phyloP scores from a whole-genome alignment of 2,797 vertebrate genomes.

The Poeciliopsis paucimaculata region DNA sequence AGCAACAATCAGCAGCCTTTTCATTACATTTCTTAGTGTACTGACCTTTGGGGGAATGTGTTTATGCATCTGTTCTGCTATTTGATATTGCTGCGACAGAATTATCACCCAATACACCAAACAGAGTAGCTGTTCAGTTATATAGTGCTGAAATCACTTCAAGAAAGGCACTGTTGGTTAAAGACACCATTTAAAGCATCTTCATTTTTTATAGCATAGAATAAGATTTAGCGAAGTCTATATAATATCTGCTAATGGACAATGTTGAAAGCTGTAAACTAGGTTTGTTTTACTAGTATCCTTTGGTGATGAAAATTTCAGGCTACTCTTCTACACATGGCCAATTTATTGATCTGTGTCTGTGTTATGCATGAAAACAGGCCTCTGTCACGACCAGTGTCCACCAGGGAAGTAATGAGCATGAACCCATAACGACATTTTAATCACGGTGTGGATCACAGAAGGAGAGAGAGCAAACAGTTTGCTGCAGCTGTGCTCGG shows the following conservation, averaged over 20 bases:
- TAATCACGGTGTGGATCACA: slow-evolving; percentile 33
- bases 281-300: background rate
- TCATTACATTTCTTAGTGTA: slow-evolving; percentile 39
- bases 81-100: slow-evolving; percentile 28
- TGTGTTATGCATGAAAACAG: slow-evolving; percentile 45
- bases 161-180: slow-evolving; percentile 9
- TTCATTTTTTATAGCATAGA: background rate
- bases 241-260: background rate
- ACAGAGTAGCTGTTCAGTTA: slow-evolving; percentile 42
- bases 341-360: slow-evolving; percentile 61
- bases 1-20: slow-evolving; percentile 48
- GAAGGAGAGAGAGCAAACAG: slow-evolving; percentile 14
- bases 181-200: background rate
- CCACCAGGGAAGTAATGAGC: slow-evolving; percentile 57
- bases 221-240: background rate
- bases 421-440: slow-evolving; percentile 48
- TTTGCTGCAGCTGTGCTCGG: slow-evolving; percentile 15
- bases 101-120: slow-evolving; percentile 31
- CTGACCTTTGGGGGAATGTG: slow-evolving; percentile 50
- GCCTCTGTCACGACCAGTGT: slow-evolving; percentile 38
- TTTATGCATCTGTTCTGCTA: slow-evolving; percentile 45
- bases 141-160: slow-evolving; percentile 52
- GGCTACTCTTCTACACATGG: slow-evolving; percentile 38
- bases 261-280: background rate
- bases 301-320: background rate